phyloP scores from a whole-genome alignment of 92 coral and sea anemone genomes.

The Zoanthus solanderi region DNA sequence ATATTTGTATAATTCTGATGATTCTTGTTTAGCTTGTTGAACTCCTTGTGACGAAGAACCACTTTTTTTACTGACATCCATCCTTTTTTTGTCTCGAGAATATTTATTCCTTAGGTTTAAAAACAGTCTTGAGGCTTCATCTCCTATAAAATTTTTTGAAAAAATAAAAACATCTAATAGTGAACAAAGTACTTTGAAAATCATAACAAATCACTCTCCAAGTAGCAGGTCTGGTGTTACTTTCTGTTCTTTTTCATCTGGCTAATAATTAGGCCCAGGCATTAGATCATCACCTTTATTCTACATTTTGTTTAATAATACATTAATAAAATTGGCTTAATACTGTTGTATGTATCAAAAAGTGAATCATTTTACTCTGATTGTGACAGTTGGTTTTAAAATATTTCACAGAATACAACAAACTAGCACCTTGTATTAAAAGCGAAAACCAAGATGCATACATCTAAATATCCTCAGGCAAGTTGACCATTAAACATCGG shows the following conservation, averaged over 20 bases:
- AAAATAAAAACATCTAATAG: not conserved
- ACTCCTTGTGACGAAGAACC: not conserved
- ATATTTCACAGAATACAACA: not conserved
- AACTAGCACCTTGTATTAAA: not conserved
- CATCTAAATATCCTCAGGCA: not conserved
- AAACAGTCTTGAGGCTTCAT: not conserved
- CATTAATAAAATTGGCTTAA: not conserved
- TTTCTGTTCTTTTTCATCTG: not conserved
- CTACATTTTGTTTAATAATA: not conserved
- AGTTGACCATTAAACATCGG: too few species aligned
- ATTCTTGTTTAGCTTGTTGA: not conserved
- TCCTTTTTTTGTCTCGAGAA: not conserved
- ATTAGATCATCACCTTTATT: not conserved
- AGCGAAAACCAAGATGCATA: not conserved
- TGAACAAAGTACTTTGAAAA: not conserved
- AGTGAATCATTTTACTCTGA: not conserved
- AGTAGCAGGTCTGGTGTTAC: conserved; percentile 7
- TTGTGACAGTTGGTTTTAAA: not conserved
- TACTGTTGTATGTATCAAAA: not conserved
- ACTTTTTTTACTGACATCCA: conserved; percentile 5
- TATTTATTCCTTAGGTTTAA: not conserved
- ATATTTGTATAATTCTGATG: conserved; percentile 11
- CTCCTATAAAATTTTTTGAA: not conserved
- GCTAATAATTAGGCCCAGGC: not conserved
- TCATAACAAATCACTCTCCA: conserved; percentile 2